These are phyloP conservation scores for Tromatobia lineatoria DNA, from an alignment of 2,888 invertebrate species.

Conservation along the genomic window DNA sequence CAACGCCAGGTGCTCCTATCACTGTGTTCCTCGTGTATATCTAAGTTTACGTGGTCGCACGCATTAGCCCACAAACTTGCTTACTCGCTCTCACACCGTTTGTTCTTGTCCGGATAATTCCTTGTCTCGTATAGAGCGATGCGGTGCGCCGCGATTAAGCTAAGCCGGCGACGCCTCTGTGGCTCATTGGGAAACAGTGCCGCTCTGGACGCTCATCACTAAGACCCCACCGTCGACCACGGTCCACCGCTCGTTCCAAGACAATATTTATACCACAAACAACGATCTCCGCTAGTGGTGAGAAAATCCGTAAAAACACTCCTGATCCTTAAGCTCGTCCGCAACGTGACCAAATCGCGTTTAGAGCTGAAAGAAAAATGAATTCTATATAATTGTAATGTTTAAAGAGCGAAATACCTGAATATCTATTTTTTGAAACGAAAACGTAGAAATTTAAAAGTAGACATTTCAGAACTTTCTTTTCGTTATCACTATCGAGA, in stretches of 20 bases:
- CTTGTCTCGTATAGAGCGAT: constrained; percentile 16
- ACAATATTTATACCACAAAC: constrained; percentile 40
- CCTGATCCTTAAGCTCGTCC: background rate
- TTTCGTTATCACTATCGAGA: too few relatives aligned
- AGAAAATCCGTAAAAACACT: constrained; percentile 39
- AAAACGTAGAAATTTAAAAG: too few relatives aligned
- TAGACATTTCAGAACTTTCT: too few relatives aligned
- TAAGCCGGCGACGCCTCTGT: constrained; percentile 29
- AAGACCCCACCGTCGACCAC: constrained; percentile 5
- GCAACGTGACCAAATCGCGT: background rate
- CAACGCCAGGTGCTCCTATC: constrained; percentile 67
- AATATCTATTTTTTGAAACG: too few relatives aligned
- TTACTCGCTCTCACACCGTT: constrained; percentile 16
- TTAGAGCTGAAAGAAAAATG: background rate
- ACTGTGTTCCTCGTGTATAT: constrained; percentile 42
- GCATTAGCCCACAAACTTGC: constrained; percentile 17
- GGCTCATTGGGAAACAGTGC: background rate
- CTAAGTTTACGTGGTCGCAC: constrained; percentile 30
- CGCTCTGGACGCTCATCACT: background rate
- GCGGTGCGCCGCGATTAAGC: constrained; percentile 33
- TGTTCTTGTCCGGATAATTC: constrained; percentile 48
- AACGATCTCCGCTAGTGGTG: constrained; percentile 6
- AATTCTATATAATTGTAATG: background rate
- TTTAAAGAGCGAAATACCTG: background rate
- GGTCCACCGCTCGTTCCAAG: background rate